A percentile compares a stretch with the other conserved stretches of the same genome.
These are phyloP conservation scores for Hucho hucho DNA, from an alignment of 2,113 vertebrate species.

Conservation along the genomic window DNA sequence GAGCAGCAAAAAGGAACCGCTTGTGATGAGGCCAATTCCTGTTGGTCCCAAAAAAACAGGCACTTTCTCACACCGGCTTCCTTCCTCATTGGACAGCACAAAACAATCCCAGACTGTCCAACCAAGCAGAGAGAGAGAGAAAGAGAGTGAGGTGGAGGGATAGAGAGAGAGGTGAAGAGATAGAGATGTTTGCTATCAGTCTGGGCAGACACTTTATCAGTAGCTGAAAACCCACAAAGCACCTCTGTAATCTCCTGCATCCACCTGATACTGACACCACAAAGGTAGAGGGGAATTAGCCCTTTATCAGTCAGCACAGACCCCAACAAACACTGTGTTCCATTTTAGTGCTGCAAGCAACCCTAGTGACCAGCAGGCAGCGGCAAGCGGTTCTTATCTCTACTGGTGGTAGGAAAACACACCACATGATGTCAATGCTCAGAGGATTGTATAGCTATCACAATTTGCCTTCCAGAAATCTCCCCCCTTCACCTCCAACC, in stretches of 20 bases:
- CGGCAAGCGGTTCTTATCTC: conserved; percentile 46
- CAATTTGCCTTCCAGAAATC: not conserved
- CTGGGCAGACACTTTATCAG: conserved; percentile 44
- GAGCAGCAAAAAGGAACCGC: conserved; percentile 77
- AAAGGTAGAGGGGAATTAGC: conserved; percentile 27
- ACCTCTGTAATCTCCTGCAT: conserved; percentile 29
- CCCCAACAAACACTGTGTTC: conserved; percentile 14
- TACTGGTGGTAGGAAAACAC: conserved; percentile 34
- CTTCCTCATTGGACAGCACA: conserved; percentile 77
- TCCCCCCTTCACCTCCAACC: not conserved
- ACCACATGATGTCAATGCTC: conserved; percentile 26
- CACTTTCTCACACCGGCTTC: conserved; percentile 81
- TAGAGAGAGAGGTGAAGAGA: conserved; percentile 7
- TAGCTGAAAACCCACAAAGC: conserved; percentile 27
- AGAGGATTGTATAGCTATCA: not conserved
- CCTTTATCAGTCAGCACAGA: conserved; percentile 55
- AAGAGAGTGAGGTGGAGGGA: conserved; percentile 18
- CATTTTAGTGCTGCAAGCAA: conserved; percentile 22
- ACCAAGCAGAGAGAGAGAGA: conserved; percentile 38
- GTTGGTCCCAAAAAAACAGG: conserved; percentile 79
- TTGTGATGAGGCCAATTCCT: conserved; percentile 81
- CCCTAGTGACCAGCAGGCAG: conserved; percentile 36
- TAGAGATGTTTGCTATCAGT: conserved; percentile 24
- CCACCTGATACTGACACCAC: conserved; percentile 43
- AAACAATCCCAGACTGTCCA: conserved; percentile 74